A percentile compares a stretch with the other conserved stretches of the same genome.
phyloP scores from a whole-genome alignment of 1,140 invertebrate species.

The Drosophila lacteicornis region DNA sequence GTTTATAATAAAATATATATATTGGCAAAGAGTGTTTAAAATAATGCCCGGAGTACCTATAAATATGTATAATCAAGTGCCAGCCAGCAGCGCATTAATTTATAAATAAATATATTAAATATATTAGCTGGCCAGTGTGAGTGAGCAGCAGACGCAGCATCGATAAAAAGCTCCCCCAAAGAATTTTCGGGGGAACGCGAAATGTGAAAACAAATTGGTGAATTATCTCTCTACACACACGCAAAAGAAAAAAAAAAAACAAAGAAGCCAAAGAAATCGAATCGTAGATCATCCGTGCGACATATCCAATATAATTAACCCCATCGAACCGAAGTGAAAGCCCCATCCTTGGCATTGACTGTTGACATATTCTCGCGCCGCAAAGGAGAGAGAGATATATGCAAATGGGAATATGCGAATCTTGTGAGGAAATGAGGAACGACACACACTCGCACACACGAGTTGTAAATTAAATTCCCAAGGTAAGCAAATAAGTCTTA shows the following conservation, averaged over 20 bases:
- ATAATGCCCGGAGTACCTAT: background rate
- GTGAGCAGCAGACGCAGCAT: conserved; percentile 24
- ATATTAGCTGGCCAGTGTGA: conserved; percentile 45
- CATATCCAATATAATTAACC: conserved; percentile 46
- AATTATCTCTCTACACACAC: conserved; percentile 44
- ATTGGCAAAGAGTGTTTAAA: background rate
- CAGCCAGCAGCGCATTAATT: conserved; percentile 60
- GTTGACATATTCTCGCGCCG: conserved; percentile 53
- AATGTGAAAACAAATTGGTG: conserved; percentile 67
- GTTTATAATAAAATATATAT: conserved; percentile 16
- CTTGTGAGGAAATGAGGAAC: conserved; percentile 12
- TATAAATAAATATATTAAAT: conserved; percentile 79
- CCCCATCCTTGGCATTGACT: conserved; percentile 56
- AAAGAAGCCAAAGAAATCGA: conserved; percentile 28
- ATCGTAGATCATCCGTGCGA: conserved; percentile 31
- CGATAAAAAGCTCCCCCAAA: conserved; percentile 35
- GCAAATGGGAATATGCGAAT: conserved; percentile 58
- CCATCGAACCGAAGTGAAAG: conserved; percentile 21
- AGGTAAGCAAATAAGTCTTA: conserved; percentile 72
- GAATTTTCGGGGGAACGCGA: conserved; percentile 13
- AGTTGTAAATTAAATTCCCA: conserved; percentile 74
- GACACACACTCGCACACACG: conserved; percentile 18
- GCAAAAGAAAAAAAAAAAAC: conserved; percentile 3
- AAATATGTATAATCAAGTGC: background rate
- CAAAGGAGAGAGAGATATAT: conserved; percentile 29